phyloP scores from a whole-genome alignment of 1,140 invertebrate genomes.

The Heliothis virescens region DNA sequence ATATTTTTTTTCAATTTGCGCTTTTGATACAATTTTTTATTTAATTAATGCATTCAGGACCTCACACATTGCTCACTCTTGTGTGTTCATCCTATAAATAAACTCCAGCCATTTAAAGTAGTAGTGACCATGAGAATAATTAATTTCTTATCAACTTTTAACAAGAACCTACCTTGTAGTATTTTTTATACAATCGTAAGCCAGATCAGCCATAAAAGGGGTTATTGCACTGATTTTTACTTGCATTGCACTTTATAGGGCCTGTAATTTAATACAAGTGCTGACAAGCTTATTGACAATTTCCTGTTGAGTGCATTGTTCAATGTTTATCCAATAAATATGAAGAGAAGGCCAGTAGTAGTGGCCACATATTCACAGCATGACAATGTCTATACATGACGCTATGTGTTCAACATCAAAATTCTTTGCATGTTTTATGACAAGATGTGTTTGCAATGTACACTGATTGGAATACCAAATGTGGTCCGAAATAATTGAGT shows the following conservation, averaged over 20 bases:
- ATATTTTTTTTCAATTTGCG: neutral
- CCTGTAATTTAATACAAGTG: conserved; percentile 68
- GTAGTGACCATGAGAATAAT: neutral
- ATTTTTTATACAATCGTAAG: neutral
- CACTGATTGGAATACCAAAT: conserved; percentile 60
- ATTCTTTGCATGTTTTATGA: conserved; percentile 54
- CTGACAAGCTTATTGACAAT: conserved; percentile 79
- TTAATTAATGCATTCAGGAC: neutral
- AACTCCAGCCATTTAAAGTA: conserved; percentile 5
- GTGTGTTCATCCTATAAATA: neutral
- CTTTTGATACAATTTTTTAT: too few relatives aligned
- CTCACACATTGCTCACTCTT: neutral
- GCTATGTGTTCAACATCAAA: conserved; percentile 45
- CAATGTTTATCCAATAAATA: conserved; percentile 73
- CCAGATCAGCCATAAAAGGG: conserved; percentile 39
- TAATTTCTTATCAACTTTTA: conserved; percentile 17
- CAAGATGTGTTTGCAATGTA: conserved; percentile 54
- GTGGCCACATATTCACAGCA: conserved; percentile 49
- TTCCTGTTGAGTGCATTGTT: conserved; percentile 74
- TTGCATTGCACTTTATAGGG: conserved; percentile 63
- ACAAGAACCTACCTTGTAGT: neutral
- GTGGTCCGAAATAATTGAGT: conserved; percentile 52
- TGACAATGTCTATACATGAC: conserved; percentile 49
- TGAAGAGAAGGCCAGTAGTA: conserved; percentile 60
- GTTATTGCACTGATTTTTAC: conserved; percentile 68